Base-by-base conservation (phyloP, 2,113 vertebrate species). In the Muscicapa adusta region DNA sequence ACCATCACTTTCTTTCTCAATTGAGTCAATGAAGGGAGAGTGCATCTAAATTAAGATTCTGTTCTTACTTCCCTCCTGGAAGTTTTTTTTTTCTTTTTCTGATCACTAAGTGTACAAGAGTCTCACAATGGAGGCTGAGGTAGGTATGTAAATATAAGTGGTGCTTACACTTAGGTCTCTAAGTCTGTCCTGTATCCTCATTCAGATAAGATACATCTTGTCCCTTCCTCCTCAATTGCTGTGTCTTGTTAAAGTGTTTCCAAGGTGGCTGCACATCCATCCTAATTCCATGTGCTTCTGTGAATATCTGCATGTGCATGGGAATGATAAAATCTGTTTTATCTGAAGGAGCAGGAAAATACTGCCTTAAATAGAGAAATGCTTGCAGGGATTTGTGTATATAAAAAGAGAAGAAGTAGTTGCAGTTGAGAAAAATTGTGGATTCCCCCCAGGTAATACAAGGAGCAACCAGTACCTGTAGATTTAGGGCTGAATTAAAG, bases 1-100 rank as follows among this genome's bases (percentile, higher is more conserved):
- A 86, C 67, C 36, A 62, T 91, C 72, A 48, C 78, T 89, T 95
- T 80, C n/a, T 90, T 86, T 94, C 94, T 93, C 63, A 68, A 36
- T 60, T 88, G 45, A 90, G 38, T 92, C 88, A 85, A 40, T 67
- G 85, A 94, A 92, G 22, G 43, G 8, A 84, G 51, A 95, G 38
- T 60, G 23, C 51, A 77, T 77, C 75, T 96, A 66, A 91, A 74
- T 88, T 85, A 90, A 62, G 47, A 45, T 92, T 77, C 14, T 67
- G 62, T 60, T 86, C 56, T 88, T 66, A 31, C 8, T 63, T 85
- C 26, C n/a, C 24, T 83, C 72, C 51, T 56, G 34, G 10, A 88
- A 85, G 56, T 29, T 11, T 14, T 7, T 14, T 7, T 2, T 50
- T 17, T 51, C 38, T 50, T n/a, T n/a, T 61, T 4, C 17, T 7